A percentile compares a stretch with the other conserved stretches of the same genome.
Evolutionary conservation across 2,797 vertebrate genomes (phyloP).

Genomic region (Eulemur coronatus): DNA sequence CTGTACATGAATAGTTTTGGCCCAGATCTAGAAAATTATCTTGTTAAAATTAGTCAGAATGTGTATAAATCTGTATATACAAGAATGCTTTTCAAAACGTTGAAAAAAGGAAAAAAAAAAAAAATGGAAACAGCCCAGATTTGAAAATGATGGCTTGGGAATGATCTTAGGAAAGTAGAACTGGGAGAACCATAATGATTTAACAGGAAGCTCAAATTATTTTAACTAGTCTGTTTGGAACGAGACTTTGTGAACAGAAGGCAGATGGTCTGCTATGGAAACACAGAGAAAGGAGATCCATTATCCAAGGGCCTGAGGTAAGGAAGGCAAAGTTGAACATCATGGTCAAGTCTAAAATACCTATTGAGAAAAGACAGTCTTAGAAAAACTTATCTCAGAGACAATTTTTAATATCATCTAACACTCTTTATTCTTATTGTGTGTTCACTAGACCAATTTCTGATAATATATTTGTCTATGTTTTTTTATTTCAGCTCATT

Average conservation of each 20-base stretch:
- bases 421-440: neutral
- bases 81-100: neutral
- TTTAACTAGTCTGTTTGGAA: constrained; percentile 38
- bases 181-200: neutral
- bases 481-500: no score
- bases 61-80: neutral
- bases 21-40: neutral
- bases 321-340: constrained; percentile 26
- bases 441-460: neutral
- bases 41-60: constrained; percentile 34
- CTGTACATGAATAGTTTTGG: neutral
- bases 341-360: neutral
- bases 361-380: neutral
- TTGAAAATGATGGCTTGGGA: neutral
- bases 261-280: constrained; percentile 54
- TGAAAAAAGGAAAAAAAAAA: neutral
- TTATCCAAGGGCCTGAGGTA: neutral
- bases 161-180: neutral
- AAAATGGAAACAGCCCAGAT: neutral
- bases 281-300: neutral
- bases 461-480: neutral
- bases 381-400: neutral
- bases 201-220: constrained; percentile 35
- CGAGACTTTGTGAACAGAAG: constrained; percentile 40
- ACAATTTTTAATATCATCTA: neutral